Evolutionary conservation across 2,113 vertebrate species (phyloP).

Genomic region (Corythoichthys haematopterus): DNA sequence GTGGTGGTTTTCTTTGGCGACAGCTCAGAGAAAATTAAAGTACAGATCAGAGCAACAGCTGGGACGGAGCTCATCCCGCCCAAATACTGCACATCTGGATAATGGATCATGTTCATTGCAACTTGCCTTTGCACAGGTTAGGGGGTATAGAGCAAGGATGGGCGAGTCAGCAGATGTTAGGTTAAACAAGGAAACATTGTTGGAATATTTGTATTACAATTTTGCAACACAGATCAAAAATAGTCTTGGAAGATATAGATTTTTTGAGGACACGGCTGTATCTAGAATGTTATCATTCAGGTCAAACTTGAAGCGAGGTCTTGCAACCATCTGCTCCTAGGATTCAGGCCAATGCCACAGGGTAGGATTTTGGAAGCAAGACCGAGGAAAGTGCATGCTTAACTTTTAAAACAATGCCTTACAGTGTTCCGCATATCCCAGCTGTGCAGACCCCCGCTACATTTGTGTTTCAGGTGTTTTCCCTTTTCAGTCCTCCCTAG

Average conservation of each 20-base stretch:
- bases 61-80: constrained; percentile 41
- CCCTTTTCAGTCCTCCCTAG: constrained; percentile 68
- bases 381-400: constrained; percentile 17
- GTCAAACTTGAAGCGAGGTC: constrained; percentile 70
- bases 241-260: constrained; percentile 31
- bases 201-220: constrained; percentile 36
- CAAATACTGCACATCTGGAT: constrained; percentile 56
- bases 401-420: constrained; percentile 35
- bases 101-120: constrained; percentile 62
- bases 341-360: constrained; percentile 65
- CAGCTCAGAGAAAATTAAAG: constrained; percentile 43
- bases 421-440: constrained; percentile 33
- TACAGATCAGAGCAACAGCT: constrained; percentile 50
- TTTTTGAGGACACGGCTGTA: constrained; percentile 33
- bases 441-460: constrained; percentile 40
- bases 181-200: constrained; percentile 59
- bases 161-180: constrained; percentile 61
- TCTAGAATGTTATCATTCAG: constrained; percentile 64
- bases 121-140: constrained; percentile 44
- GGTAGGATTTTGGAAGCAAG: constrained; percentile 47
- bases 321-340: constrained; percentile 71
- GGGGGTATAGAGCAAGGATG: constrained; percentile 36
- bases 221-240: constrained; percentile 34
- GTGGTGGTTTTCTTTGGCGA: constrained; percentile 27
- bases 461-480: constrained; percentile 68